Evolutionary conservation across 2,888 invertebrate genomes (phyloP).

Genomic region (Cordilura impudica): DNA sequence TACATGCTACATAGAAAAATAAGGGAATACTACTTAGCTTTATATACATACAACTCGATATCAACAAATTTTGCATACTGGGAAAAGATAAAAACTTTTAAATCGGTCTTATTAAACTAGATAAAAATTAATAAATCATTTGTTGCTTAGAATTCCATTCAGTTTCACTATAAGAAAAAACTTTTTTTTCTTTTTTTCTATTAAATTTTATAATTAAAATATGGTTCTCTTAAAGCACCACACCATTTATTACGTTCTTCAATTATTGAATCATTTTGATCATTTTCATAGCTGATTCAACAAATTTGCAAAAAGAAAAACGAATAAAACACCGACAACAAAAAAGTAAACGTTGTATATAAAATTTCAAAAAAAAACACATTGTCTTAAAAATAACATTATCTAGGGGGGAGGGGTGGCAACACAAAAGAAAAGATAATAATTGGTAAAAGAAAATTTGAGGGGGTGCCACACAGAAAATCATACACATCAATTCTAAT

Average conservation of each 20-base stretch:
- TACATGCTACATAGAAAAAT: too few relatives aligned
- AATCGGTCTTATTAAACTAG: too few relatives aligned
- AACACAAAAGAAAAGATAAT: neutral
- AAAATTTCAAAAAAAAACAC: neutral
- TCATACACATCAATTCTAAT: neutral
- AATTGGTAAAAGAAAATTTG: slow-evolving; percentile 25
- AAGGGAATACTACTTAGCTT: too few relatives aligned
- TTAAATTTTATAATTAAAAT: too few relatives aligned
- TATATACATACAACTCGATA: too few relatives aligned
- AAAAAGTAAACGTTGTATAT: neutral
- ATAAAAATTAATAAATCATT: too few relatives aligned
- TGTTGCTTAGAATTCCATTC: too few relatives aligned
- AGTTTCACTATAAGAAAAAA: too few relatives aligned
- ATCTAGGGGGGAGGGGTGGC: neutral
- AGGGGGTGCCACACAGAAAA: slow-evolving; percentile 26
- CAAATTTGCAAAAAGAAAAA: neutral
- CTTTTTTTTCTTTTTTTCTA: too few relatives aligned
- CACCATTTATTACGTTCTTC: neutral
- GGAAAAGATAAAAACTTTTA: too few relatives aligned
- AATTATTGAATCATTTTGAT: neutral
- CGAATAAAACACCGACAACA: too few relatives aligned
- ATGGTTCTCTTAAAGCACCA: neutral
- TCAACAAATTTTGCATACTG: too few relatives aligned
- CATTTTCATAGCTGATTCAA: neutral
- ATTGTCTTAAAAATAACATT: neutral